A percentile compares a stretch with the other conserved stretches of the same genome.
Conservation (phyloP, 1,140 invertebrate species). For the Mylabris phalerata region DNA sequence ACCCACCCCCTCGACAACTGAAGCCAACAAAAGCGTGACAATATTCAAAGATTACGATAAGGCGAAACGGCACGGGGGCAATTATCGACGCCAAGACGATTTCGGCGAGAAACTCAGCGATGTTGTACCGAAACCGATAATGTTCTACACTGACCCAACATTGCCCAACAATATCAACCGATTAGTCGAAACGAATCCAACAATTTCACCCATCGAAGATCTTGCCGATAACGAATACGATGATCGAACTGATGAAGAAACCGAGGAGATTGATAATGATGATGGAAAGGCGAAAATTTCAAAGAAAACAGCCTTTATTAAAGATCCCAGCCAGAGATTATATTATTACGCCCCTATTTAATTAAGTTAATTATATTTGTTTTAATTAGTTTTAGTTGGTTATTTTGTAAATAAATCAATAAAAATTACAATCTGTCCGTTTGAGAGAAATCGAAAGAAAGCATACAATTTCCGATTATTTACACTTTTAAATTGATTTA, state of each 20-base stretch:
- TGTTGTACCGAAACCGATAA: conserved; percentile 26
- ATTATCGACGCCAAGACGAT: conserved; percentile 17
- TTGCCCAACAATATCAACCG: conserved; percentile 17
- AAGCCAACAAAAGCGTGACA: conserved; percentile 4
- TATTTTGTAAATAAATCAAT: neutral
- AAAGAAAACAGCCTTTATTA: conserved; percentile 30
- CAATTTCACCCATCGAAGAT: conserved; percentile 14
- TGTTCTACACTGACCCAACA: conserved; percentile 27
- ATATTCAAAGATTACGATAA: conserved; percentile 24
- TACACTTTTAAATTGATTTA: no score
- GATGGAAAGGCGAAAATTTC: conserved; percentile 5
- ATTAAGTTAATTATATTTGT: conserved; percentile 8
- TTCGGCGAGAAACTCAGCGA: conserved; percentile 18
- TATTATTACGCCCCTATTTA: conserved; percentile 35
- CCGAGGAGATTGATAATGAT: conserved; percentile 13
- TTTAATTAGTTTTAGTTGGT: neutral
- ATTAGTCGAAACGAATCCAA: conserved; percentile 8
- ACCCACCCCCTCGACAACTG: neutral
- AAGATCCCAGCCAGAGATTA: conserved; percentile 37
- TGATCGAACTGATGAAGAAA: conserved; percentile 4
- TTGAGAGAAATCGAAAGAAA: neutral
- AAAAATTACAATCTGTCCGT: neutral
- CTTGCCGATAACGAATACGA: conserved; percentile 3
- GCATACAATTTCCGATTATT: no score
- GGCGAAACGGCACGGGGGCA: conserved; percentile 26